phyloP scores from a whole-genome alignment of 2,113 vertebrate species.

The Labrus mixtus region DNA sequence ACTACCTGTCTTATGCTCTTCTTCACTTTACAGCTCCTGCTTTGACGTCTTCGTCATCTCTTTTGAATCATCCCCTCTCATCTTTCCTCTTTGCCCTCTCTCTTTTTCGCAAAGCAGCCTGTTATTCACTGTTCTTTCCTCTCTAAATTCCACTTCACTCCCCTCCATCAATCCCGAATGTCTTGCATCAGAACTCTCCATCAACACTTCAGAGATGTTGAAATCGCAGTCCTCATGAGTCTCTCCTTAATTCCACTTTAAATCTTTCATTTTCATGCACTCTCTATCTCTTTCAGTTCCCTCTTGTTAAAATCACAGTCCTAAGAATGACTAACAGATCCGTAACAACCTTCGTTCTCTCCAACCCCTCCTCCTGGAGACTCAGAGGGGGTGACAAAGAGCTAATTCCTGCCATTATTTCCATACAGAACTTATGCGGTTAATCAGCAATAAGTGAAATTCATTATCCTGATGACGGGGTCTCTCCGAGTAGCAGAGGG shows the following conservation, averaged over 20 bases:
- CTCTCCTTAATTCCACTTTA: conserved; percentile 53
- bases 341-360: conserved; percentile 56
- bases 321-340: conserved; percentile 43
- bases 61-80: conserved; percentile 68
- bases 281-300: conserved; percentile 33
- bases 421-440: conserved; percentile 75
- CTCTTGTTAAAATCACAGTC: conserved; percentile 60
- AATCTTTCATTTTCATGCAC: conserved; percentile 54
- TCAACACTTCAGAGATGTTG: conserved; percentile 46
- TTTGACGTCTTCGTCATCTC: conserved; percentile 48
- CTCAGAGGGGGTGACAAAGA: conserved; percentile 77
- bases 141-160: conserved; percentile 61
- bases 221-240: conserved; percentile 56
- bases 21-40: conserved; percentile 45
- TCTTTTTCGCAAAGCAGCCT: conserved; percentile 42
- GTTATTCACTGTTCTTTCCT: conserved; percentile 49
- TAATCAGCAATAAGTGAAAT: conserved; percentile 83
- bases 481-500: conserved; percentile 65
- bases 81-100: conserved; percentile 59
- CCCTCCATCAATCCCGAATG: conserved; percentile 58
- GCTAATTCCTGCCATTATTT: conserved; percentile 79
- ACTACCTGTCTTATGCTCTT: conserved; percentile 47
- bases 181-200: conserved; percentile 63
- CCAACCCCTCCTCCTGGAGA: conserved; percentile 55
- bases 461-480: conserved; percentile 80